Evolutionary conservation across 2,113 vertebrate species (phyloP), one percentile per base, ranked within the genome.

Genomic region (Callithrix jacchus): DNA sequence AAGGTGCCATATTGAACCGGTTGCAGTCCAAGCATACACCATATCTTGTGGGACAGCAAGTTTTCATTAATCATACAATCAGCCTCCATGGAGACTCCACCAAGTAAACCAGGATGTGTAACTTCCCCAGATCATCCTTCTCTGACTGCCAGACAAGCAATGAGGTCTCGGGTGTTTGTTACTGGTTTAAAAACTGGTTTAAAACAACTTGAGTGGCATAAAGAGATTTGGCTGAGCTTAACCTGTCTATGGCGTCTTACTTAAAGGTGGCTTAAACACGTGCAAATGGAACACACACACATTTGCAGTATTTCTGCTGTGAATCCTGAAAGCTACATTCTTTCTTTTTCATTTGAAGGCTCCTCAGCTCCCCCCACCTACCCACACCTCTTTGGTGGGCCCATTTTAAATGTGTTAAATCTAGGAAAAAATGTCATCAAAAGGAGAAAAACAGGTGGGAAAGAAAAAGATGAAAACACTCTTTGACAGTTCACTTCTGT

Each of bases 401-500:
- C 47, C 49, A 84, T 87, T 84, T 92, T 58, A 56, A 93, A 95
- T 95, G 91, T 91, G 93, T 94, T 96, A 97, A 94, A 87, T 89
- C 87, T 87, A 42, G 74, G 87, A 56, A 95, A 96, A 96, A 80
- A 93, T 96, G 84, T 74, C 96, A 93, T 93, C 58, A 68, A 97
- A 94, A 87, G 64, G 91, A 92, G 74, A 71, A 89, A 93, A 97
- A 82, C 97, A 96, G 94, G 96, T 97, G 98, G 87, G 56, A n/a
- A 96, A 91, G 82, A 96, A 80, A 96, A 82, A 80, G 82, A 91
- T 77, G 89, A 64, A 97, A 87, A 95, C 52, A 35, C 56, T 74
- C 76, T 79, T 80, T 92, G 96, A 96, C 87, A 92, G 94, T 82
- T 95, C 70, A 52, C 94, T 95, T 90, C 89, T 96, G 94, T 91